A percentile compares a stretch with the other conserved stretches of the same genome.
Evolutionary conservation across 2,113 vertebrate species (phyloP).

Genomic region (Cavia porcellus): DNA sequence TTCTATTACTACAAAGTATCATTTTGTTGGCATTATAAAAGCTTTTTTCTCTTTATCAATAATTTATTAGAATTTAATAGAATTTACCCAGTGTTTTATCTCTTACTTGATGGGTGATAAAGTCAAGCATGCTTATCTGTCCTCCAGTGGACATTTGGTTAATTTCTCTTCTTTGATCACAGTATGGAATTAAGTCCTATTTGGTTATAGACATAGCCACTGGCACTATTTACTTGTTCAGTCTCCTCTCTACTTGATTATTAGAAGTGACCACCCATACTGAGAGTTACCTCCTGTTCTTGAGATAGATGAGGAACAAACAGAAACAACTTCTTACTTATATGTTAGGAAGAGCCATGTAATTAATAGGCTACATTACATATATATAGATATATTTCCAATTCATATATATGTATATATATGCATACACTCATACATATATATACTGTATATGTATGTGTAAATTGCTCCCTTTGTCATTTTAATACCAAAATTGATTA

Average conservation of each 20-base stretch:
- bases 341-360: not conserved
- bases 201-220: not conserved
- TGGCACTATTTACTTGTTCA: not conserved
- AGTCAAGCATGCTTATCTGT: not conserved
- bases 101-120: slow-evolving; percentile 7
- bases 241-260: not conserved
- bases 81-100: not conserved
- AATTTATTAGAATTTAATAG: slow-evolving; percentile 57
- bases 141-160: slow-evolving; percentile 28
- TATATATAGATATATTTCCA: too few species aligned
- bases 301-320: not conserved
- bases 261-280: not conserved
- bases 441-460: not conserved
- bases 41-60: slow-evolving; percentile 27
- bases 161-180: slow-evolving; percentile 34
- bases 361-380: not conserved
- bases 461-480: not conserved
- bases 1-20: not conserved
- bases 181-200: not conserved
- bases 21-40: slow-evolving; percentile 28
- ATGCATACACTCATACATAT: not conserved
- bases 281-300: not conserved
- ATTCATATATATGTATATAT: too few species aligned
- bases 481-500: not conserved
- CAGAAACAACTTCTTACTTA: not conserved